These are phyloP conservation scores for Folsomia candida DNA, from an alignment of 2,888 invertebrate species.

Conservation along the genomic window DNA sequence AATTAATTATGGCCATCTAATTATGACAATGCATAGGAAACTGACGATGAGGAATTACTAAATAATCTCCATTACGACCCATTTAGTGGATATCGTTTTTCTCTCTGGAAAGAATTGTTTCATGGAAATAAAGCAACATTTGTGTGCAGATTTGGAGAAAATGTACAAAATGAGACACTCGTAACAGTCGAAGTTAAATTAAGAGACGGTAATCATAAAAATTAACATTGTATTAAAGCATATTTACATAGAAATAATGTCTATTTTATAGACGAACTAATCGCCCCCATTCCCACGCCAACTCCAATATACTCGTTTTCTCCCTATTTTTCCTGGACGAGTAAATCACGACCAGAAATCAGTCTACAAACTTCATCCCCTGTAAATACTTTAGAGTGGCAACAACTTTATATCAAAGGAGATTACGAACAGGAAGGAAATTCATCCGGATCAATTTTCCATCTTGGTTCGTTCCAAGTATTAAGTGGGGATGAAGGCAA, in stretches of 20 bases:
- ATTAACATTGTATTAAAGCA: no score
- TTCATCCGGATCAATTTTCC: slow-evolving; percentile 25
- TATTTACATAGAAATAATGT: no score
- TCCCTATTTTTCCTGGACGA: slow-evolving; percentile 42
- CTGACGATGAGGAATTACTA: no score
- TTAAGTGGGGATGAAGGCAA: slow-evolving; percentile 26
- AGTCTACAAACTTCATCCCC: neutral
- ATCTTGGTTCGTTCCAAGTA: slow-evolving; percentile 33
- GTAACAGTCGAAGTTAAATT: slow-evolving; percentile 7
- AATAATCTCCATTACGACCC: slow-evolving; percentile 19
- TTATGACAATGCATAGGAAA: no score
- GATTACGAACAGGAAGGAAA: slow-evolving; percentile 38
- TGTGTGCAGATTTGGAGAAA: slow-evolving; percentile 1
- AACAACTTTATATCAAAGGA: slow-evolving; percentile 35
- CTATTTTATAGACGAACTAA: slow-evolving; percentile 30
- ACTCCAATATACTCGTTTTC: slow-evolving; percentile 30
- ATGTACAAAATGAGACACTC: slow-evolving; percentile 19
- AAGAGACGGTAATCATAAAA: neutral
- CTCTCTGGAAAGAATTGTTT: slow-evolving; percentile 1
- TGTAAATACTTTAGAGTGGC: slow-evolving; percentile 21
- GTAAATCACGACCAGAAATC: slow-evolving; percentile 26
- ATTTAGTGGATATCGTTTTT: slow-evolving; percentile 18
- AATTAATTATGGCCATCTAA: no score
- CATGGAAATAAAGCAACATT: neutral
- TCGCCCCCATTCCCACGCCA: slow-evolving; percentile 32